A percentile compares a stretch with the other conserved stretches of the same genome.
Conservation (phyloP, 2,113 vertebrate species). For the Brachyhypopomus gauderio region DNA sequence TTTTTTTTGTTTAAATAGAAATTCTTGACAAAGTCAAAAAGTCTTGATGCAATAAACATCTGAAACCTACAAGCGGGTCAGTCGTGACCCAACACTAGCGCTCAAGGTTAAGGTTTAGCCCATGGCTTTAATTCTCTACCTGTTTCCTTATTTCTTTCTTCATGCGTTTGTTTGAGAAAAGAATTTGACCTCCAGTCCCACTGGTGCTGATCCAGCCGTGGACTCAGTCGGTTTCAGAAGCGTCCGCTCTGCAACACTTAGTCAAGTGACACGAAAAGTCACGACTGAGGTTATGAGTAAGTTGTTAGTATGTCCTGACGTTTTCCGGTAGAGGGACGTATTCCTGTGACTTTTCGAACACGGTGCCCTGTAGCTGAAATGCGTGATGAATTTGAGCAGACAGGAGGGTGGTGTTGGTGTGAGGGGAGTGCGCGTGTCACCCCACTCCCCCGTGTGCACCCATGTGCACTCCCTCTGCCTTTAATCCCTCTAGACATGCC, state of each 20-base stretch:
- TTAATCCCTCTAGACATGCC: conserved; percentile 58
- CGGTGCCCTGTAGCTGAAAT: conserved; percentile 38
- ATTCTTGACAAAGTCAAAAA: too few relatives aligned
- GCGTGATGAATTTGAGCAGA: conserved; percentile 55
- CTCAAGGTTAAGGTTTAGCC: too few relatives aligned
- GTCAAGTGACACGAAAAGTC: background rate
- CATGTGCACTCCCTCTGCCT: conserved; percentile 28
- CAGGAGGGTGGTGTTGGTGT: conserved; percentile 40
- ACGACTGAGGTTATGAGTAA: background rate
- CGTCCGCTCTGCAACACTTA: background rate
- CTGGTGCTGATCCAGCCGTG: too few relatives aligned
- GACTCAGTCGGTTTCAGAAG: background rate
- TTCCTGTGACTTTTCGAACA: conserved; percentile 42
- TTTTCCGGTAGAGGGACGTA: conserved; percentile 3
- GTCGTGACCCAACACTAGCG: too few relatives aligned
- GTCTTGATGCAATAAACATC: too few relatives aligned
- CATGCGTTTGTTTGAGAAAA: too few relatives aligned
- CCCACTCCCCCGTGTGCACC: conserved; percentile 49
- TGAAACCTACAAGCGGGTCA: too few relatives aligned
- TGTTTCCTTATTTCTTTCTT: too few relatives aligned
- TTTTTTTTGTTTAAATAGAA: too few relatives aligned
- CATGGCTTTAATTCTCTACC: too few relatives aligned
- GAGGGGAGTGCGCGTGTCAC: conserved; percentile 46
- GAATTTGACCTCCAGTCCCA: too few relatives aligned
- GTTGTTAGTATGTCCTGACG: background rate